These are phyloP conservation scores for Acropora tenuis DNA, from an alignment of 64 coral and sea anemone species.

Conservation along the genomic window DNA sequence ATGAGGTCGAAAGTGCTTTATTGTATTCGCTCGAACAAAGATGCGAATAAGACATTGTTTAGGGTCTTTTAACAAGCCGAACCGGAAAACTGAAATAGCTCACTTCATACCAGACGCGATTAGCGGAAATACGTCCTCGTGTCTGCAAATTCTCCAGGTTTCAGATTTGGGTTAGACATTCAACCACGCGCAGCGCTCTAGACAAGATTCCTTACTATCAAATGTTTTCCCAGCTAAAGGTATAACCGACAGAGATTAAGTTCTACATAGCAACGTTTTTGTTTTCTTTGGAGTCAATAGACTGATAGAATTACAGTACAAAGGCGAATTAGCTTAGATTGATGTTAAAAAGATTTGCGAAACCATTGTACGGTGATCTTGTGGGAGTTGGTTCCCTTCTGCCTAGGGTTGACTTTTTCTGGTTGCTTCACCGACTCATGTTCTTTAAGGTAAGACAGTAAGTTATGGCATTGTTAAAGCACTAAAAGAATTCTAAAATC, in stretches of 20 bases:
- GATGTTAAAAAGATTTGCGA: slow-evolving; percentile 5
- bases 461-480: too few relatives aligned
- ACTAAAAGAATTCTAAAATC: too few relatives aligned
- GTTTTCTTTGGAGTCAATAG: background rate
- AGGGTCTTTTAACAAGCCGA: slow-evolving; percentile 5
- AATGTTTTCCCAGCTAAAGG: background rate
- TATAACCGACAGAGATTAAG: background rate
- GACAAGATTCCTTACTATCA: background rate
- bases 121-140: slow-evolving; percentile 18
- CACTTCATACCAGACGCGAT: background rate
- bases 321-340: slow-evolving; percentile 29
- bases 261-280: background rate
- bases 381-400: background rate
- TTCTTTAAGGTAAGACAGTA: slow-evolving; percentile 9
- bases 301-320: slow-evolving; percentile 24
- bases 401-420: background rate
- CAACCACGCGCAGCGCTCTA: background rate
- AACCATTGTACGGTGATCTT: background rate
- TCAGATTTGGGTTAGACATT: background rate
- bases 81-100: background rate
- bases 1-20: too few relatives aligned
- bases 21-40: too few relatives aligned
- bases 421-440: background rate
- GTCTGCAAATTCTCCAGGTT: background rate
- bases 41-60: slow-evolving; percentile 7